Conservation (phyloP, 1,140 invertebrate genomes). For the Heliothis virescens region DNA sequence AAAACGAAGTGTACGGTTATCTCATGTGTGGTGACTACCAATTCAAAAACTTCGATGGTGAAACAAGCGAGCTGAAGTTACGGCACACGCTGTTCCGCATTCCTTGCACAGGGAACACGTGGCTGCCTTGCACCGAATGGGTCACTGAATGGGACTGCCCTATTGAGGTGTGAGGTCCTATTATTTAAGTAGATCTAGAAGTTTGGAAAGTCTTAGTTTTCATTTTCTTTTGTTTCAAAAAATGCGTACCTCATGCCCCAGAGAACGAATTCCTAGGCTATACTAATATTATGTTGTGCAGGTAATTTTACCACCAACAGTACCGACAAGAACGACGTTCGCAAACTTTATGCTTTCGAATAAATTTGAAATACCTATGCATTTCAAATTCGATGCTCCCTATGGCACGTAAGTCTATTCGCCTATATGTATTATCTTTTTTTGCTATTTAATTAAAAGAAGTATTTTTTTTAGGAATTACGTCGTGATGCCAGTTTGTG, state of each 20-base stretch:
- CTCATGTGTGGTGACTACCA: conserved; percentile 79
- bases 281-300: conserved; percentile 48
- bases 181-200: no score
- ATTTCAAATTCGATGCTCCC: conserved; percentile 77
- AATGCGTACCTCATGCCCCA: no score
- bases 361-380: conserved; percentile 76
- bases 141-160: conserved; percentile 75
- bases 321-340: conserved; percentile 75
- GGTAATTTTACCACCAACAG: conserved; percentile 77
- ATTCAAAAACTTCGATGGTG: conserved; percentile 62
- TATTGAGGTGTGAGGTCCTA: conserved; percentile 61
- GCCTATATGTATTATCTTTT: neutral
- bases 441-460: neutral
- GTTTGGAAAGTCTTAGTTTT: no score
- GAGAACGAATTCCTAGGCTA: neutral
- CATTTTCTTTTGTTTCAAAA: no score
- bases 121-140: conserved; percentile 76
- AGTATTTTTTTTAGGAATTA: conserved; percentile 67
- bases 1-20: conserved; percentile 74
- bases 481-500: conserved; percentile 79
- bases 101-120: conserved; percentile 79
- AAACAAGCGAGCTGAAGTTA: conserved; percentile 56
- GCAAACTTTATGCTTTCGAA: conserved; percentile 79
- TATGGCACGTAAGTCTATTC: conserved; percentile 67
- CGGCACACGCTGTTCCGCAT: conserved; percentile 78